Base-by-base conservation (phyloP, 2,888 invertebrate species). In the Dorcus parallelipipedus region DNA sequence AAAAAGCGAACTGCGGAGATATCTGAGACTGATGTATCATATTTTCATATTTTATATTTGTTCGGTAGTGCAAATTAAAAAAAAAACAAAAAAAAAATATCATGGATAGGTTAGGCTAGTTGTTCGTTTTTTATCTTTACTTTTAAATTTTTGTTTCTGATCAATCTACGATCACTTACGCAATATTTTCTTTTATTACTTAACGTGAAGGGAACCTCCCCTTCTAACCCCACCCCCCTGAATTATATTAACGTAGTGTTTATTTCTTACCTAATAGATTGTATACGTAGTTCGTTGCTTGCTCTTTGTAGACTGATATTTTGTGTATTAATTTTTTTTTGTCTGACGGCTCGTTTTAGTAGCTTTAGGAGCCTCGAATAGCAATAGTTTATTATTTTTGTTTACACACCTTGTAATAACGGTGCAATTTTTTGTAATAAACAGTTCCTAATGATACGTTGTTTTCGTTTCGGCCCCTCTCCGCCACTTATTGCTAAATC, bases 371-470 rank as follows among this genome's bases (percentile, higher is more conserved):
- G 42, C 50, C 56, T 40, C 17, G 42, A 49, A 38, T 51, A 56
- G 56, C 56, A 56, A 56, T 56, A 56, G 47, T 47, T 33, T 33
- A 45, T 9, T 10, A 45, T 48, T 62, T 58, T 64, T 58, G 38
- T 61, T 62, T 33, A 33, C 26, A 56, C 62, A 63, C 62, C 63
- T 66, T 64, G 60, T 65, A 64, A 61, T 60, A 56, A 59, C 61
- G 66, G 66, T 66, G 66, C 66, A 66, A 66, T 66, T 64, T 60
- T 64, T 59, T 63, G 62, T 66, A 66, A 66, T 66, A 66, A 63
- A 66, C 59, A 66, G 64, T 64, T 66, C 64, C 66, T 64, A 66
- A 62, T 52, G 38, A 41, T n/a, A 5, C 10, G n/a, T 6, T 9
- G 41, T 41, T 41, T 41, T 41, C n/a, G 7, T 41, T 41, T 9